Conservation (phyloP, 2,113 vertebrate species). For the Grallaria varia region DNA sequence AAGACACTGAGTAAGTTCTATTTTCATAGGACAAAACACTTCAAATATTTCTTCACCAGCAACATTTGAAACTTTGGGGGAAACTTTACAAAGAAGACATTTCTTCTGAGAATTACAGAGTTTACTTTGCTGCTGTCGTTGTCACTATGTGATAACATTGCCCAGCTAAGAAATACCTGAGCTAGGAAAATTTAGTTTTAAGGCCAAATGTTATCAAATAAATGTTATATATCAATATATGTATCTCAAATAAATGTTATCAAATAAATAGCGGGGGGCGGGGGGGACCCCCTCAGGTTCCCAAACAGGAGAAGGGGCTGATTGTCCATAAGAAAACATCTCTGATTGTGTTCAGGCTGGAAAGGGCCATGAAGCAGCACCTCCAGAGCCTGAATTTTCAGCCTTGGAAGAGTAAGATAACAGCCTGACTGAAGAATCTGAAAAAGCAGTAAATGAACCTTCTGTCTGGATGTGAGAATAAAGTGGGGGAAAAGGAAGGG, state of each 20-base stretch:
- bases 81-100: not conserved
- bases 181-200: not conserved
- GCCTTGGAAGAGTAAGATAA: not conserved
- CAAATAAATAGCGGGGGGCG: not conserved
- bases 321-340: not conserved
- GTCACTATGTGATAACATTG: not conserved
- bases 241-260: too few relatives aligned
- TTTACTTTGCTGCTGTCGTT: not conserved
- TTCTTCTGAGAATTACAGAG: not conserved
- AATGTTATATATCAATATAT: too few relatives aligned
- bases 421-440: not conserved
- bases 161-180: not conserved
- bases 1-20: not conserved
- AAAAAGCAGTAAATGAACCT: not conserved
- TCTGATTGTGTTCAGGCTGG: not conserved
- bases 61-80: not conserved
- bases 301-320: not conserved
- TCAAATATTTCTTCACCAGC: not conserved
- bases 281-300: not conserved
- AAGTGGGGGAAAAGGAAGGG: not conserved
- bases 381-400: not conserved
- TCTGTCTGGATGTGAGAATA: not conserved
- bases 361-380: not conserved
- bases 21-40: not conserved
- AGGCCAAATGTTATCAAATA: not conserved